Conservation (phyloP, 2,113 vertebrate genomes). For the Scytalopus superciliaris region DNA sequence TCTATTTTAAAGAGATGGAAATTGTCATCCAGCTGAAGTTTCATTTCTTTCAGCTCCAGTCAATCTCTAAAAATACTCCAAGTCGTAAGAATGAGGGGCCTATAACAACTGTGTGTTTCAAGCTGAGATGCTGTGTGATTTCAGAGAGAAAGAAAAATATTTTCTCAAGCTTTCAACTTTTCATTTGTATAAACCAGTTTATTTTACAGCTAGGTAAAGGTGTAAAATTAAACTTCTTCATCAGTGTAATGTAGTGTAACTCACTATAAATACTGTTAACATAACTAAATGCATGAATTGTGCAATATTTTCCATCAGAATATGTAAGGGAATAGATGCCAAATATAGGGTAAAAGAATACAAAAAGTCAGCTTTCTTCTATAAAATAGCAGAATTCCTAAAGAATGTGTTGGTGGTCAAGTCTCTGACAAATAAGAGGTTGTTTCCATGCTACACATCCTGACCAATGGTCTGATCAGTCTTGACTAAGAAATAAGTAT, state of each 20-base stretch:
- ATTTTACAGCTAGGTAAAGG: constrained; percentile 46
- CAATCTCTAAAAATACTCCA: constrained; percentile 45
- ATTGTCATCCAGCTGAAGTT: neutral
- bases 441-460: neutral
- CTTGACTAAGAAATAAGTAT: neutral
- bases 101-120: constrained; percentile 31
- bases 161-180: constrained; percentile 53
- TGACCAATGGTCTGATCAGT: neutral
- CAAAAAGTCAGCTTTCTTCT: neutral
- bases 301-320: constrained; percentile 40
- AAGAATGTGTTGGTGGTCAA: constrained; percentile 45
- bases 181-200: constrained; percentile 40
- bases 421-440: neutral
- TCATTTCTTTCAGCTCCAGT: neutral
- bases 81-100: constrained; percentile 19
- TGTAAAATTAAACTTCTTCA: constrained; percentile 49
- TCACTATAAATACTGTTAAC: constrained; percentile 21
- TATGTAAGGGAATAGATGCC: neutral
- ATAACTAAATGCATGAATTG: constrained; percentile 44
- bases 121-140: constrained; percentile 27
- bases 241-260: neutral
- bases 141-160: constrained; percentile 64
- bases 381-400: constrained; percentile 26
- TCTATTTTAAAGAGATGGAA: neutral
- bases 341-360: constrained; percentile 28